These are phyloP conservation scores for Branchinecta lindahli DNA, from an alignment of 1,140 invertebrate species.

Conservation along the genomic window DNA sequence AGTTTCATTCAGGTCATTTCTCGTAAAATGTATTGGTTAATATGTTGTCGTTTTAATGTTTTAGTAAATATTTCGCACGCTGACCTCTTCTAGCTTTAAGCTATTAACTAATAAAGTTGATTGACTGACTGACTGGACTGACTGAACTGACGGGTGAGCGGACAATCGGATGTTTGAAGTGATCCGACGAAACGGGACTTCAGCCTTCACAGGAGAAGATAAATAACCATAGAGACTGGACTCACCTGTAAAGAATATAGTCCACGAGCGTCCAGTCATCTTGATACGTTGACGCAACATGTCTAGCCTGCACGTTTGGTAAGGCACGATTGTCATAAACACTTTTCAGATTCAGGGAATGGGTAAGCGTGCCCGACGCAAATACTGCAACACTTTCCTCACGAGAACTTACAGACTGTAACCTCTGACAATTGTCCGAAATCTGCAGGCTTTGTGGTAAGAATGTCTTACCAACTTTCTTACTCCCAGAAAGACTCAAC, in stretches of 20 bases:
- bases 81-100: too few species aligned
- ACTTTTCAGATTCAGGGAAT: conserved; percentile 28
- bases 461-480: conserved; percentile 27
- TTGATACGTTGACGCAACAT: conserved; percentile 53
- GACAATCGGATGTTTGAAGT: too few species aligned
- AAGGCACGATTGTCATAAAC: conserved; percentile 26
- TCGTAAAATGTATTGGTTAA: too few species aligned
- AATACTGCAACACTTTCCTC: conserved; percentile 17
- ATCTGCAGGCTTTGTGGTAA: conserved; percentile 40
- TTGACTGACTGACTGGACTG: too few species aligned
- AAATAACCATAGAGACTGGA: too few species aligned
- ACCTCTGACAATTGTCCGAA: conserved; percentile 49
- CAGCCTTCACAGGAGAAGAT: too few species aligned
- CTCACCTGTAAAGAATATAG: conserved; percentile 56
- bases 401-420: conserved; percentile 31
- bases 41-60: too few species aligned
- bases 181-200: too few species aligned
- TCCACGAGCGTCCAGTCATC: conserved; percentile 60
- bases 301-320: conserved; percentile 24
- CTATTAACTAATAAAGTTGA: too few species aligned
- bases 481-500: conserved; percentile 28
- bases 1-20: too few species aligned
- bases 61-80: too few species aligned
- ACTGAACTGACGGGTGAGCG: too few species aligned
- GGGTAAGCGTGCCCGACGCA: conserved; percentile 26